Conservation (phyloP, 2,888 invertebrate species). For the Leucophenga maculata region DNA sequence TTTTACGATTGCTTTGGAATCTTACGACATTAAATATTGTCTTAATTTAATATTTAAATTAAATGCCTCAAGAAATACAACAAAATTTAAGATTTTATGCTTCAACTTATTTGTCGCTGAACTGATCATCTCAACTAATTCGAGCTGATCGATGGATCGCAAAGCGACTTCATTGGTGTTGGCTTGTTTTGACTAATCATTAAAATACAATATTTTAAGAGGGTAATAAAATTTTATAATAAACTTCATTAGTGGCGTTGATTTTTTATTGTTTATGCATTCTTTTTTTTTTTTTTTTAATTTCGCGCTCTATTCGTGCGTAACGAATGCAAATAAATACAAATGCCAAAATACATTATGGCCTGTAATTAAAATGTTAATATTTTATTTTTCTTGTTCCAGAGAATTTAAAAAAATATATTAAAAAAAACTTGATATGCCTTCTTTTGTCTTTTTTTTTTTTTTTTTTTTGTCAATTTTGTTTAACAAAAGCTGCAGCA, state of each 20-base stretch:
- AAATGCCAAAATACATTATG: slow-evolving; percentile 21
- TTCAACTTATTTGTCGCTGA: slow-evolving; percentile 34
- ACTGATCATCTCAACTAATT: too few species aligned
- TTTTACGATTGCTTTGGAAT: slow-evolving; percentile 52
- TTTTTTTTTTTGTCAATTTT: too few species aligned
- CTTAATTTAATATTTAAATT: slow-evolving; percentile 64
- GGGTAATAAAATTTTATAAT: slow-evolving; percentile 60
- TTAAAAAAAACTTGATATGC: not conserved
- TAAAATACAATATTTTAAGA: slow-evolving; percentile 66
- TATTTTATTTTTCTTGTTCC: not conserved
- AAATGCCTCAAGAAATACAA: slow-evolving; percentile 30
- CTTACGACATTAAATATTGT: slow-evolving; percentile 59
- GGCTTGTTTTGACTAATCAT: slow-evolving; percentile 51
- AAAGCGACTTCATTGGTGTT: slow-evolving; percentile 28
- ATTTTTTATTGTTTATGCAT: slow-evolving; percentile 33
- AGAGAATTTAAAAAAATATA: not conserved
- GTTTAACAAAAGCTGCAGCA: not conserved
- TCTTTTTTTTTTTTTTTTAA: not conserved
- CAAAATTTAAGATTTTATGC: slow-evolving; percentile 10
- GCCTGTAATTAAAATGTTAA: slow-evolving; percentile 33
- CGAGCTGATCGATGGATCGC: slow-evolving; percentile 11
- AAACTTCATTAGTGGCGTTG: slow-evolving; percentile 60
- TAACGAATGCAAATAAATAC: not conserved
- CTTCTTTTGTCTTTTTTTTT: too few species aligned
- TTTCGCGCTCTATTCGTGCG: not conserved